Conservation (phyloP, 2,888 invertebrate species). For the Kryphioiulus occultus region DNA sequence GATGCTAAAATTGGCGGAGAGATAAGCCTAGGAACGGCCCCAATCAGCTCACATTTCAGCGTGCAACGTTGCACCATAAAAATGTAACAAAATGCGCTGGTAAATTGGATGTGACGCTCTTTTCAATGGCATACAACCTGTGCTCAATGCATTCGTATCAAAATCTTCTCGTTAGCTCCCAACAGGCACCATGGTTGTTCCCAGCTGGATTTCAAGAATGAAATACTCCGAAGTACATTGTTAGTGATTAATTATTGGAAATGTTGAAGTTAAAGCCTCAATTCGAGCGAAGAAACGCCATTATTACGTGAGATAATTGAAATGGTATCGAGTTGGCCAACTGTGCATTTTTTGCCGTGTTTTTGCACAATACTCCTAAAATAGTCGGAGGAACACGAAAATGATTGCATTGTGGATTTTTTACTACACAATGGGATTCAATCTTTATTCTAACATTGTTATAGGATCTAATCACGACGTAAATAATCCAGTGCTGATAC, state of each 20-base stretch:
- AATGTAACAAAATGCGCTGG: not conserved
- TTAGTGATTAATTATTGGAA: slow-evolving; percentile 36
- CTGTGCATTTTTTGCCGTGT: not conserved
- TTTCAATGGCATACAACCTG: not conserved
- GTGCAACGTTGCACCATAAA: not conserved
- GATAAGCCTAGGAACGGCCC: not conserved
- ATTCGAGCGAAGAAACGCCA: not conserved
- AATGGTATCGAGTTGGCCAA: not conserved
- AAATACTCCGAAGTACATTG: not conserved
- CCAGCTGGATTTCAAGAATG: not conserved
- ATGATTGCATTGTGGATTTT: not conserved
- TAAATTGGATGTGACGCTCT: not conserved
- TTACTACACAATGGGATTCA: not conserved
- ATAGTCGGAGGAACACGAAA: not conserved
- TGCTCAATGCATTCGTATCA: not conserved
- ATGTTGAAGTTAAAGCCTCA: not conserved
- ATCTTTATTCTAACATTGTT: slow-evolving; percentile 14
- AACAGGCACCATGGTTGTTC: not conserved
- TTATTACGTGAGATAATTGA: not conserved
- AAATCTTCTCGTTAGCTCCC: not conserved
- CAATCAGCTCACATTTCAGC: slow-evolving; percentile 6
- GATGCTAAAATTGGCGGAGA: not conserved
- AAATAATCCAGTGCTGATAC: not conserved
- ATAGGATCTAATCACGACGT: not conserved
- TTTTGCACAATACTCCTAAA: not conserved